Evolutionary conservation across 1,140 invertebrate genomes (phyloP).

Genomic region (Zaprionus capensis): DNA sequence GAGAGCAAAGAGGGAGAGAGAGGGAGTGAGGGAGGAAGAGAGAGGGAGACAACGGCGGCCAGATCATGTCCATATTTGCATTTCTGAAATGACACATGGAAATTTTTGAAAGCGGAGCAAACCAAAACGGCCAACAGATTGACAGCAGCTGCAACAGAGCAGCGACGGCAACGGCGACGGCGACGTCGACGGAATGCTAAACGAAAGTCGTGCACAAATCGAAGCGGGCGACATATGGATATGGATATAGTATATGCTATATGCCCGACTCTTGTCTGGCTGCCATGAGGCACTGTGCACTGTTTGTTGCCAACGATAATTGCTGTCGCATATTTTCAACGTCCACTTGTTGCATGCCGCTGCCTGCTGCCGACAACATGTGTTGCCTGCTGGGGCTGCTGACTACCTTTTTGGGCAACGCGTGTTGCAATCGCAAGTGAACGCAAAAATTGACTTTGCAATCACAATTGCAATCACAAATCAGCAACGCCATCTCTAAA

Average conservation of each 20-base stretch:
- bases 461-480: constrained; percentile 9
- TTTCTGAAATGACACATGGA: constrained; percentile 83
- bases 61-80: constrained; percentile 83
- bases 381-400: constrained; percentile 53
- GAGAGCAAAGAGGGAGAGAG: constrained; percentile 26
- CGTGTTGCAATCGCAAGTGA: constrained; percentile 62
- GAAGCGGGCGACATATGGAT: constrained; percentile 62
- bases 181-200: constrained; percentile 60
- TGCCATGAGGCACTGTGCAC: constrained; percentile 31
- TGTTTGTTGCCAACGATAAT: constrained; percentile 65
- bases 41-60: constrained; percentile 26
- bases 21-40: not conserved
- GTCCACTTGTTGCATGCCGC: constrained; percentile 71
- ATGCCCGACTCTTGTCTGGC: constrained; percentile 11
- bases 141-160: constrained; percentile 76
- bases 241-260: constrained; percentile 60
- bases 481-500: not conserved
- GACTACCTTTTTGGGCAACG: constrained; percentile 63
- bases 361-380: constrained; percentile 61
- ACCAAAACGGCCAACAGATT: constrained; percentile 74
- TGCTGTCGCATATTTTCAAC: constrained; percentile 76
- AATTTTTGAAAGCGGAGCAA: constrained; percentile 71
- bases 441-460: constrained; percentile 42
- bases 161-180: not conserved
- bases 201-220: constrained; percentile 77